These are phyloP conservation scores for Pseudomyrmex dendroicus DNA, from an alignment of 1,140 invertebrate species.

Conservation along the genomic window DNA sequence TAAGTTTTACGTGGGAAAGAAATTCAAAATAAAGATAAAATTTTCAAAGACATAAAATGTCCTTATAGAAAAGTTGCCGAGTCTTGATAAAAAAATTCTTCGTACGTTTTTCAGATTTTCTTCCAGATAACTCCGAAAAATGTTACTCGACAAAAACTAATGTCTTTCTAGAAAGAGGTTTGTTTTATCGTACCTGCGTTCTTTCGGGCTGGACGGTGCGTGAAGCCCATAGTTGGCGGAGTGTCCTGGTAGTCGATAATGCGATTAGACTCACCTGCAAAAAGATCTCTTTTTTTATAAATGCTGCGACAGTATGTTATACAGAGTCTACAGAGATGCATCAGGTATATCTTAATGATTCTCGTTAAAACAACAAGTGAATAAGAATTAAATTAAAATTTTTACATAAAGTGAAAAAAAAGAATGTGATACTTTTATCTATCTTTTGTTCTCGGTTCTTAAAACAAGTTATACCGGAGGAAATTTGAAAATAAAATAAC, in stretches of 20 bases:
- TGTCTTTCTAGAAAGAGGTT: not conserved
- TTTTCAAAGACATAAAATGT: no score
- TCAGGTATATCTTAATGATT: not conserved
- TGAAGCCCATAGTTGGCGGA: slow-evolving; percentile 52
- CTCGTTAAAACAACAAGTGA: no score
- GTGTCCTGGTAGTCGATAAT: slow-evolving; percentile 40
- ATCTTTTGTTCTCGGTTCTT: not conserved
- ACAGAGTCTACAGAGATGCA: not conserved
- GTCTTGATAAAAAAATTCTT: no score
- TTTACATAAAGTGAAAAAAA: no score
- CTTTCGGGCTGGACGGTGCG: slow-evolving; percentile 51
- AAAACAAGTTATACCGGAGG: slow-evolving; percentile 4
- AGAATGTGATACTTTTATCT: not conserved
- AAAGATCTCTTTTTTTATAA: not conserved
- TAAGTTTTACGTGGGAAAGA: no score
- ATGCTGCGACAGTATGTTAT: no score
- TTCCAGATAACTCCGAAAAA: not conserved
- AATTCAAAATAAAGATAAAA: no score
- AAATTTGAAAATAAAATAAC: slow-evolving; percentile 22
- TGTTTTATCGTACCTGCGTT: slow-evolving; percentile 62
- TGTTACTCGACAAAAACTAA: not conserved
- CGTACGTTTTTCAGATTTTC: no score
- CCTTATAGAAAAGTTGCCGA: no score
- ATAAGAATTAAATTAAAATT: no score
- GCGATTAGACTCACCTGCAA: slow-evolving; percentile 65